phyloP scores from a whole-genome alignment of 2,797 vertebrate species.

The Oreochromis grahami region DNA sequence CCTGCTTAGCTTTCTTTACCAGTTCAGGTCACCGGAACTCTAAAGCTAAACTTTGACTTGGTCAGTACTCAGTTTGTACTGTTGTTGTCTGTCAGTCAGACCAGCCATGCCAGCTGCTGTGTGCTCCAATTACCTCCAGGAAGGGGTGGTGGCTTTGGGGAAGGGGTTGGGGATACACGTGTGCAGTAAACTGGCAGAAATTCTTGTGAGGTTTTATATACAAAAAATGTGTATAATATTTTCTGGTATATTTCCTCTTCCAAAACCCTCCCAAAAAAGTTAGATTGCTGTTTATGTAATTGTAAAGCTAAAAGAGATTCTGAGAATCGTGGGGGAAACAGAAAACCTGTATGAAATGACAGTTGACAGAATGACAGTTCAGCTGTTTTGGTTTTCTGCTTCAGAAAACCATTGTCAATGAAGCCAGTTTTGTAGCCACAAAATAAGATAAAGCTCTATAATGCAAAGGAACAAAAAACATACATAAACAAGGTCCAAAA shows the following conservation, averaged over 20 bases:
- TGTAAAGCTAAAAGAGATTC: not conserved
- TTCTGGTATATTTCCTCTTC: not conserved
- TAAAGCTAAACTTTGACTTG: not conserved
- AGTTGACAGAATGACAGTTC: not conserved
- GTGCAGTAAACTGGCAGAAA: not conserved
- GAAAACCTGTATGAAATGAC: not conserved
- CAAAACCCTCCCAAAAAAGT: not conserved
- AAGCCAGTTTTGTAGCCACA: not conserved
- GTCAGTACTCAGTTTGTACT: conserved; percentile 19
- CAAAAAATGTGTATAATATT: fast-evolving
- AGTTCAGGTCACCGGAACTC: not conserved
- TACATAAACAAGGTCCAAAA: not conserved
- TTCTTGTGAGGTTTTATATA: not conserved
- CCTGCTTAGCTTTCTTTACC: not conserved
- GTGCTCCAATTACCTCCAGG: conserved; percentile 66
- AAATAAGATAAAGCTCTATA: not conserved
- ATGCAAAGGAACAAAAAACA: not conserved
- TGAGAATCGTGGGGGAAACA: not conserved
- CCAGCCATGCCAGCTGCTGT: conserved; percentile 54
- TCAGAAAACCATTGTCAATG: not conserved
- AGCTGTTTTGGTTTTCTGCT: not conserved
- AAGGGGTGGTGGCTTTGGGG: not conserved
- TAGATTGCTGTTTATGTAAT: too few species aligned
- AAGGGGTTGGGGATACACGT: not conserved
- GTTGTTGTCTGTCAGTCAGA: conserved; percentile 75